Evolutionary conservation across 2,797 vertebrate species (phyloP).

Genomic region (Poecilia gillii): DNA sequence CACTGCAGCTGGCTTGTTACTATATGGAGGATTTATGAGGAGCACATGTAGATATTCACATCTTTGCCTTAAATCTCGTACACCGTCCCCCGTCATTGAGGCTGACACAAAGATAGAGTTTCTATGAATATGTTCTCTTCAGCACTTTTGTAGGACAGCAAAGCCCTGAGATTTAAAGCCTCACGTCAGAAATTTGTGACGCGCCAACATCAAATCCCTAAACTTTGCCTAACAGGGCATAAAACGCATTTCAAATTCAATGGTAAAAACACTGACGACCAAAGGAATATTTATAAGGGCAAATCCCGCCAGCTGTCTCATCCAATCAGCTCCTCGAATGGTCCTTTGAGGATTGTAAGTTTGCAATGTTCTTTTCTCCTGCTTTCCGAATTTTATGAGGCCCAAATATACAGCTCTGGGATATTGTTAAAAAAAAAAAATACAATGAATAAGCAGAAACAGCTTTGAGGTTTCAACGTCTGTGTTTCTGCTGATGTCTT

Average conservation of each 20-base stretch:
- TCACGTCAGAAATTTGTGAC: constrained; percentile 15
- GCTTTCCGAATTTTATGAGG: constrained; percentile 41
- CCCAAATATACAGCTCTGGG: constrained; percentile 26
- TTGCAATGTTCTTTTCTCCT: constrained; percentile 37
- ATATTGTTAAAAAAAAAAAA: constrained; percentile 21
- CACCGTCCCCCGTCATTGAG: constrained; percentile 2
- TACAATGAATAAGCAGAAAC: constrained; percentile 13
- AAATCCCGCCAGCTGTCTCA: constrained; percentile 40
- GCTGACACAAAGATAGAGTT: neutral
- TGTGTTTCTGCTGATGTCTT: constrained; percentile 7
- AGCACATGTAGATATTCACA: accelerated
- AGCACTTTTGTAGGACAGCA: neutral
- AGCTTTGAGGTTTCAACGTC: neutral
- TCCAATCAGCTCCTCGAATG: constrained; percentile 19
- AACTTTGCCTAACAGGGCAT: constrained; percentile 35
- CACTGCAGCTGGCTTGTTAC: neutral
- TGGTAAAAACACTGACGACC: constrained; percentile 31
- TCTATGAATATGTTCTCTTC: neutral
- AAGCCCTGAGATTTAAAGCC: constrained; percentile 13
- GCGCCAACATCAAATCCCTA: constrained; percentile 13
- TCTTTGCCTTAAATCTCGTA: neutral
- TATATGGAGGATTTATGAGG: neutral
- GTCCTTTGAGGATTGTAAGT: constrained; percentile 20
- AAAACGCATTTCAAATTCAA: constrained; percentile 33
- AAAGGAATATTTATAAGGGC: constrained; percentile 33